These are phyloP conservation scores for Tenthredo scrophulariae DNA, from an alignment of 2,888 invertebrate species.

Conservation along the genomic window DNA sequence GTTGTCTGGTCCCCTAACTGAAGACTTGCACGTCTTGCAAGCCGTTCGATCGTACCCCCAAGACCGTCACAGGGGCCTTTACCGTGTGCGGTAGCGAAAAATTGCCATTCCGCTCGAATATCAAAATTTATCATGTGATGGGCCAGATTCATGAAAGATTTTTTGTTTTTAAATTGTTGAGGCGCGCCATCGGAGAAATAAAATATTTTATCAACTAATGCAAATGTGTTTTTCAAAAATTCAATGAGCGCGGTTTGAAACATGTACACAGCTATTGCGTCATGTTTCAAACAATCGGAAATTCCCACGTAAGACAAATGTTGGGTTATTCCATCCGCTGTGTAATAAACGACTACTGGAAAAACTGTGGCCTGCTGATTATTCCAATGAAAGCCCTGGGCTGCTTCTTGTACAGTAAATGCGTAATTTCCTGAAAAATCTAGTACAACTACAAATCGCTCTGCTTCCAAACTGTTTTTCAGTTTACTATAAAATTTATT, in stretches of 20 bases:
- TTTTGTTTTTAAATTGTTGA: conserved; percentile 57
- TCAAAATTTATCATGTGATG: conserved; percentile 50
- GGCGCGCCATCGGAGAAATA: conserved; percentile 56
- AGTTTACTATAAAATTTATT: conserved; percentile 53
- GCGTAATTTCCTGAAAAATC: conserved; percentile 65
- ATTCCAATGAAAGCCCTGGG: conserved; percentile 60
- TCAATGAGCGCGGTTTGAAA: conserved; percentile 52
- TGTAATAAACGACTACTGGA: conserved; percentile 59
- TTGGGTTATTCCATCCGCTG: conserved; percentile 49
- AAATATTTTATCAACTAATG: conserved; percentile 41
- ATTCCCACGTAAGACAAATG: conserved; percentile 59
- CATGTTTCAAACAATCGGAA: conserved; percentile 60
- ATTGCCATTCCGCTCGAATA: conserved; percentile 8
- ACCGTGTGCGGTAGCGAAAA: conserved; percentile 10
- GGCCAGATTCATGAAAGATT: conserved; percentile 54
- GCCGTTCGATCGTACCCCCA: not conserved
- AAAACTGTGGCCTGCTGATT: conserved; percentile 60
- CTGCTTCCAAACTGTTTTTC: conserved; percentile 56
- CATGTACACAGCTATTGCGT: conserved; percentile 57
- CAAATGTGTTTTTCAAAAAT: conserved; percentile 47
- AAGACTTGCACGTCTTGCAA: not conserved
- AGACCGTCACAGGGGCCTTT: conserved; percentile 12
- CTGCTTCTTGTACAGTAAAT: conserved; percentile 61
- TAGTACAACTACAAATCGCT: conserved; percentile 56
- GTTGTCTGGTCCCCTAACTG: not conserved